A percentile compares a stretch with the other conserved stretches of the same genome.
Conservation (phyloP, 2,888 invertebrate species). For the Tuberolachnus salignus region DNA sequence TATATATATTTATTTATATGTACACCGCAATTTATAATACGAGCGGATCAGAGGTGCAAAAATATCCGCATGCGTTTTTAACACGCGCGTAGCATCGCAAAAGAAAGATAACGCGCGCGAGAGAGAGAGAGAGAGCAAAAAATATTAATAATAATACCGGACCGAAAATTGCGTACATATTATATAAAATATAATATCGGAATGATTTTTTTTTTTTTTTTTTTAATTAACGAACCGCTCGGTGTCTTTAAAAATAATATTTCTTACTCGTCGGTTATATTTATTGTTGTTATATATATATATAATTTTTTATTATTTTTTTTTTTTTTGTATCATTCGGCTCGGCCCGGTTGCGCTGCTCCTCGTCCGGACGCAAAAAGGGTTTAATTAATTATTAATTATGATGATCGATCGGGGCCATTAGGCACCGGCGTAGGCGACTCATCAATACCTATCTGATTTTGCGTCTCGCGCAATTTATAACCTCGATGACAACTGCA, state of each 20-base stretch:
- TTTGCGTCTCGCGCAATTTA: slow-evolving; percentile 54
- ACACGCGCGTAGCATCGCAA: no score
- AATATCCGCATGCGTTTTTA: no score
- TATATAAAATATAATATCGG: slow-evolving; percentile 6
- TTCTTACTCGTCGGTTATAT: slow-evolving; percentile 19
- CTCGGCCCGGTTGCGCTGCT: background rate
- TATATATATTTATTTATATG: no score
- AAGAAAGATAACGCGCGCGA: no score
- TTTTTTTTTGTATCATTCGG: background rate
- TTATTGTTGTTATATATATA: background rate
- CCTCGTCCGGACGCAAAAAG: slow-evolving; percentile 11
- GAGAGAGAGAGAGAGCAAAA: background rate
- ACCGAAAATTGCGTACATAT: slow-evolving; percentile 24
- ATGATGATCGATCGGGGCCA: slow-evolving; percentile 56
- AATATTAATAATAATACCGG: no score
- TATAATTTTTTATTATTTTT: slow-evolving; percentile 35
- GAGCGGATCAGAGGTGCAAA: background rate
- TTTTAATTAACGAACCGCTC: slow-evolving; percentile 32
- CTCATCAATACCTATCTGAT: slow-evolving; percentile 57
- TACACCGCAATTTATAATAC: no score
- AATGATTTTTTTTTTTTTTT: slow-evolving; percentile 30
- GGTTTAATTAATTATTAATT: slow-evolving; percentile 54
- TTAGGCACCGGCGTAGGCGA: slow-evolving; percentile 45
- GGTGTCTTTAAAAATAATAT: background rate
- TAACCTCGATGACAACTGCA: slow-evolving; percentile 40